Conservation (phyloP, 2,888 invertebrate species). For the Galerucella calmariensis region DNA sequence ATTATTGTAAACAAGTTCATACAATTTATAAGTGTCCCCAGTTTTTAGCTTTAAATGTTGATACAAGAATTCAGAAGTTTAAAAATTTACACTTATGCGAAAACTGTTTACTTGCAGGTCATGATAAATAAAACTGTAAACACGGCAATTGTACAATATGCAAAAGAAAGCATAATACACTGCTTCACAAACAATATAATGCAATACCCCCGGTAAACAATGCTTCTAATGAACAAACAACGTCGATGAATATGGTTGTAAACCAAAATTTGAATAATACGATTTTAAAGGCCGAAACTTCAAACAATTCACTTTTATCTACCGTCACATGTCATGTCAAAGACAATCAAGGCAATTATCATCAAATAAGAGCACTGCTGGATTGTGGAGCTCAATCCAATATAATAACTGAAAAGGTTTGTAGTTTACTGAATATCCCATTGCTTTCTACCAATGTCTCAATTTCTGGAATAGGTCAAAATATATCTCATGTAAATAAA, state of each 20-base stretch:
- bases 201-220: too few relatives aligned
- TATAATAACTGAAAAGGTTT: background rate
- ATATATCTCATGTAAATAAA: background rate
- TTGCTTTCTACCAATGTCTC: background rate
- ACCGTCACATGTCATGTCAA: conserved; percentile 1
- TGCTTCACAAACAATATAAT: too few relatives aligned
- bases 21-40: background rate
- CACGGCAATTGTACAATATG: too few relatives aligned
- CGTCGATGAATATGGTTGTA: too few relatives aligned
- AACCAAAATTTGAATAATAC: too few relatives aligned
- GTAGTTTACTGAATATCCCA: background rate
- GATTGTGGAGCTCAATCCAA: conserved; percentile 4
- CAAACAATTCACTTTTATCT: background rate
- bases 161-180: too few relatives aligned
- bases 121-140: too few relatives aligned
- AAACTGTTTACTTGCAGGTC: background rate
- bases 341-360: background rate
- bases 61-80: background rate
- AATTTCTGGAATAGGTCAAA: background rate
- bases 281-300: too few relatives aligned
- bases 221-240: too few relatives aligned
- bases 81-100: conserved; percentile 2
- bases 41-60: conserved; percentile 1
- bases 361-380: conserved; percentile 1
- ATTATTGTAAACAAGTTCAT: conserved; percentile 3